phyloP scores from a whole-genome alignment of 2,113 vertebrate species.

The Urocitellus parryii region DNA sequence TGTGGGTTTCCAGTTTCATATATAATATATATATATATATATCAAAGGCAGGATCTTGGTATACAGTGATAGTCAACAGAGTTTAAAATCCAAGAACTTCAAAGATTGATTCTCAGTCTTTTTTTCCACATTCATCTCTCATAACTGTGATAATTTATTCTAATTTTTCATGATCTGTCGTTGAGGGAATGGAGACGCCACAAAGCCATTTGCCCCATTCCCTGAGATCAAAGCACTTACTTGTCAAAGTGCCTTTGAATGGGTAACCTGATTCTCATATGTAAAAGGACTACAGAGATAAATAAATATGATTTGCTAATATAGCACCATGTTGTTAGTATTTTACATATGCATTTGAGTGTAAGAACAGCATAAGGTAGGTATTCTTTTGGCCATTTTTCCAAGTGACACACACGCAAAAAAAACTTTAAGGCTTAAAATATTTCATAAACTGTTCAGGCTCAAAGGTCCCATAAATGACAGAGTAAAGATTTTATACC shows the following conservation, averaged over 20 bases:
- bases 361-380: background rate
- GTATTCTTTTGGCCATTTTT: background rate
- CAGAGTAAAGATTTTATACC: background rate
- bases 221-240: background rate
- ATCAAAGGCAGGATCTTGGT: background rate
- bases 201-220: background rate
- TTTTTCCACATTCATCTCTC: background rate
- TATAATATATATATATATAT: no score
- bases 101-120: background rate
- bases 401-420: background rate
- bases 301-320: background rate
- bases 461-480: background rate
- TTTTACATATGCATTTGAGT: background rate
- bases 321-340: background rate
- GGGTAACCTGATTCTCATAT: background rate
- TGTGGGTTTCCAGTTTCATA: no score
- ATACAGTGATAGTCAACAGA: background rate
- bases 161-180: background rate
- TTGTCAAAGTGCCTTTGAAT: background rate
- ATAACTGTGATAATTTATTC: constrained; percentile 22
- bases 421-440: background rate
- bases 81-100: constrained; percentile 13
- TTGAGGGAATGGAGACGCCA: background rate
- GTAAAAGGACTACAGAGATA: background rate
- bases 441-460: background rate